Percentiles rank a stretch among this genome's conserved stretches.
Evolutionary conservation across 2,797 vertebrate genomes (phyloP).

Genomic region (Poeciliopsis presidionis): DNA sequence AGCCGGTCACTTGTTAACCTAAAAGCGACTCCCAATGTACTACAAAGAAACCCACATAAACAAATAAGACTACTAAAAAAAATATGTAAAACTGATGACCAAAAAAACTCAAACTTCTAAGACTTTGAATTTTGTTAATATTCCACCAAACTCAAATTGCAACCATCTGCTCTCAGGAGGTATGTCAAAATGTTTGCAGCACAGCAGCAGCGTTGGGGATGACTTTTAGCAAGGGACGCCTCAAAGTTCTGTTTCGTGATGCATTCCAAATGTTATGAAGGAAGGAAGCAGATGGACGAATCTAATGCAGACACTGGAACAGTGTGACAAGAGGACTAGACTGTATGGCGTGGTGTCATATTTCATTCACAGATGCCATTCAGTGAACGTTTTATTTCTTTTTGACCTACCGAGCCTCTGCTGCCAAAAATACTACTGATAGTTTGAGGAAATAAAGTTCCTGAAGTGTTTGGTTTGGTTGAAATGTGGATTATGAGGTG

Average conservation of each 20-base stretch:
- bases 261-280: slow-evolving; percentile 41
- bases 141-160: not conserved
- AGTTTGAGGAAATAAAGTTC: not conserved
- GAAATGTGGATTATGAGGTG: not conserved
- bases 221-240: not conserved
- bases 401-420: not conserved
- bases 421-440: not conserved
- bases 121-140: not conserved
- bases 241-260: slow-evolving; percentile 5
- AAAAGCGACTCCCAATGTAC: not conserved
- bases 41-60: not conserved
- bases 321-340: not conserved
- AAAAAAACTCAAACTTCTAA: not conserved
- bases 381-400: not conserved
- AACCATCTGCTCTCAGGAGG: not conserved
- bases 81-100: not conserved
- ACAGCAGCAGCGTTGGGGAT: not conserved
- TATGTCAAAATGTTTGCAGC: not conserved
- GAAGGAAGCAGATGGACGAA: slow-evolving; percentile 16
- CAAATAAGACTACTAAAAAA: not conserved
- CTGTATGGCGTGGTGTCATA: not conserved
- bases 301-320: not conserved
- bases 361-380: slow-evolving; percentile 1
- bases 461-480: not conserved
- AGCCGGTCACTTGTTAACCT: not conserved